phyloP scores from a whole-genome alignment of 2,888 invertebrate species.

The Andrena camellia region DNA sequence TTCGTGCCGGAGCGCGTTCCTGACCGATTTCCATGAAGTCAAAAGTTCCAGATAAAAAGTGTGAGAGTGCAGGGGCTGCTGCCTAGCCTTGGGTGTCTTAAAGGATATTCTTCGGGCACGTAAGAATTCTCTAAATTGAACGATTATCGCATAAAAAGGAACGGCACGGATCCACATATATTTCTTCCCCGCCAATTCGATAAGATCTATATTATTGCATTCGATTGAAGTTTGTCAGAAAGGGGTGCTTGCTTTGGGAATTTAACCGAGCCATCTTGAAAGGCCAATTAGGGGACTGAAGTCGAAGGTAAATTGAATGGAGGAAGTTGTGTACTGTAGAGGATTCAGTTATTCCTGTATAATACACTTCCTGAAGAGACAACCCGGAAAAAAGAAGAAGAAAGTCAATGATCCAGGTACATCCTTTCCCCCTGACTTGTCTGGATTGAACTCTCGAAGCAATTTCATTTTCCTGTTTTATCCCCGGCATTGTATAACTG shows the following conservation, averaged over 20 bases:
- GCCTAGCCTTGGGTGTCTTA: not conserved
- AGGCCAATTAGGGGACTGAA: not conserved
- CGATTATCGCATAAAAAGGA: no score
- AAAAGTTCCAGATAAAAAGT: conserved; percentile 1
- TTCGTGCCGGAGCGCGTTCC: conserved; percentile 48
- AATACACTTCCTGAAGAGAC: conserved; percentile 4
- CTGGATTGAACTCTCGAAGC: not conserved
- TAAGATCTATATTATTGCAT: not conserved
- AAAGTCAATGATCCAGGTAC: conserved; percentile 12
- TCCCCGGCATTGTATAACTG: not conserved
- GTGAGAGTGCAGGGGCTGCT: conserved; percentile 3
- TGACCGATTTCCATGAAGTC: conserved; percentile 61
- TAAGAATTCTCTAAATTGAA: no score
- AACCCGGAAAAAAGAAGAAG: not conserved
- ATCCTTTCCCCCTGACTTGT: not conserved
- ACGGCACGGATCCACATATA: no score
- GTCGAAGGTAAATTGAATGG: conserved; percentile 16
- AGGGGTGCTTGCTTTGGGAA: not conserved
- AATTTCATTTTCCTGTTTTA: conserved; percentile 3
- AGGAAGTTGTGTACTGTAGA: not conserved
- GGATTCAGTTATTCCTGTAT: not conserved
- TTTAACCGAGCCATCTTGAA: not conserved
- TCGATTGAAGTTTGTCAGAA: not conserved
- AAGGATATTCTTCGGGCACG: not conserved
- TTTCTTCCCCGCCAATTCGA: no score